Conservation (phyloP, 2,113 vertebrate genomes). For the Lipophrys pholis region DNA sequence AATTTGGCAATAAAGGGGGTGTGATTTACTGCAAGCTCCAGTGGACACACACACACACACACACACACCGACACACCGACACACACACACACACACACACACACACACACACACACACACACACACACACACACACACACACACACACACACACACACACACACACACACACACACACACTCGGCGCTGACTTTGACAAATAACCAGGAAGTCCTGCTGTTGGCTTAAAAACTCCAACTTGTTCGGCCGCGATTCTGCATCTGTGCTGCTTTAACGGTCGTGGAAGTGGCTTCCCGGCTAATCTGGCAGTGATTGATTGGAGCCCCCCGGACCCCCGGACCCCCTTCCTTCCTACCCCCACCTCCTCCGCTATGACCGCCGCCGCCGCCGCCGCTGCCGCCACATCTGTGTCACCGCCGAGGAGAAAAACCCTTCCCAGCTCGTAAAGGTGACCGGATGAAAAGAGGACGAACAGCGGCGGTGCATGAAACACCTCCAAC, state of each 20-base stretch:
- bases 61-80: no score
- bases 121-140: constrained; percentile 75
- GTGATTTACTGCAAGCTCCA: constrained; percentile 98
- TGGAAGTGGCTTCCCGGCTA: constrained; percentile 99
- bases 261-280: constrained; percentile 99
- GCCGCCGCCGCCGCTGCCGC: constrained; percentile 49
- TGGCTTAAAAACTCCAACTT: constrained; percentile 99
- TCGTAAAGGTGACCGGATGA: no score
- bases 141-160: no score
- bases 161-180: constrained; percentile 72
- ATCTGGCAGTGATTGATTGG: constrained; percentile 99
- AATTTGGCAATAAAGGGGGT: constrained; percentile 98
- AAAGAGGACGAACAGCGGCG: no score
- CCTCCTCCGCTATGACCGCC: constrained; percentile 66
- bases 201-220: constrained; percentile 98
- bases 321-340: constrained; percentile 85
- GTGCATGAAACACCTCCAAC: no score
- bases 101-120: constrained; percentile 18
- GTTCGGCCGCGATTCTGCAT: constrained; percentile 99
- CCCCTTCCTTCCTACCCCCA: neutral
- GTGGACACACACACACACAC: constrained; percentile 52
- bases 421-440: no score
- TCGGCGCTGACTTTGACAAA: constrained; percentile 99
- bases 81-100: constrained; percentile 82
- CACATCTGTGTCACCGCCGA: neutral